Evolutionary conservation across 2,797 vertebrate species (phyloP).

Genomic region (Bradypus variegatus): DNA sequence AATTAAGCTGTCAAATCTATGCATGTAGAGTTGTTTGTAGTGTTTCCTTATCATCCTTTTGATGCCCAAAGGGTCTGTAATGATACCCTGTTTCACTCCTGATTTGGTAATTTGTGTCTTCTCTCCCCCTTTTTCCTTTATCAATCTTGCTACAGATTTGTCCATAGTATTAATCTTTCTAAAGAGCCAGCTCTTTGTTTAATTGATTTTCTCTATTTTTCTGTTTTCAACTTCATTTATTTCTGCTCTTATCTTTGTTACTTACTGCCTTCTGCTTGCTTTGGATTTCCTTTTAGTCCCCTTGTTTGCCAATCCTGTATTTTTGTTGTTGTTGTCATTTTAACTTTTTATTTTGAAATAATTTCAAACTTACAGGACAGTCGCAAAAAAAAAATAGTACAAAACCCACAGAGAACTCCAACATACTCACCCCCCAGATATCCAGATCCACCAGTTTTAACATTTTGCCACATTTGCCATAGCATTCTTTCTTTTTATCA

Average conservation of each 20-base stretch:
- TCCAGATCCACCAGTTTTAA: too few relatives aligned
- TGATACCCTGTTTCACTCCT: neutral
- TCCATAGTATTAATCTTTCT: neutral
- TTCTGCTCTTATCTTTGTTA: neutral
- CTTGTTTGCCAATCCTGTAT: too few relatives aligned
- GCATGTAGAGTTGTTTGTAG: neutral
- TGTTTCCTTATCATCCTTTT: neutral
- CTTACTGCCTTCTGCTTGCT: neutral
- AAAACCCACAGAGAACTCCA: too few relatives aligned
- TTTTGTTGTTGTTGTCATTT: too few relatives aligned
- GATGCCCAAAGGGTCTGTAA: neutral
- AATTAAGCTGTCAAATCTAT: neutral
- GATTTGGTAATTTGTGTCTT: neutral
- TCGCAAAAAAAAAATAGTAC: too few relatives aligned
- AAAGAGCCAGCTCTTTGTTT: neutral
- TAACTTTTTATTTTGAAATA: too few relatives aligned
- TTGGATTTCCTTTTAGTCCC: neutral
- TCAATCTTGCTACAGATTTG: neutral
- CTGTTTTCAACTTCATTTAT: neutral
- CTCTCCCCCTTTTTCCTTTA: neutral
- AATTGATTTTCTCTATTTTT: neutral
- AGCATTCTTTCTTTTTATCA: too few relatives aligned
- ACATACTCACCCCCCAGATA: too few relatives aligned
- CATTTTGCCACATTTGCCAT: too few relatives aligned
- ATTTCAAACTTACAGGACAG: too few relatives aligned